Evolutionary conservation across 2,113 vertebrate species (phyloP), one percentile per base, ranked within the genome.

Genomic region (Macquaria australasica): DNA sequence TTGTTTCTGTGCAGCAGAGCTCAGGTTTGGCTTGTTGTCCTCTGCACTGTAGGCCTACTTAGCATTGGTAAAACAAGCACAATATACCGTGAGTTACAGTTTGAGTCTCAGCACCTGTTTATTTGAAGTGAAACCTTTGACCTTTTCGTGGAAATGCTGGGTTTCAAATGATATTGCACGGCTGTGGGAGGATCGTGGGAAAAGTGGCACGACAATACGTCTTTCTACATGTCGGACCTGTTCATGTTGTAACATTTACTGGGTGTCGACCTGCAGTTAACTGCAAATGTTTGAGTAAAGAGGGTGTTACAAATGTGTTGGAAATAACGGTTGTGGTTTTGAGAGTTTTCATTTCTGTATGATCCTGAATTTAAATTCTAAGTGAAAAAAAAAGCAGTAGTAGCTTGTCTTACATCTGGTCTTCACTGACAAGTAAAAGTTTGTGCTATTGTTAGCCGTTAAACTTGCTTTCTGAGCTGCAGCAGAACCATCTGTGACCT

Each of bases 111-210:
- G 25, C 43, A 66, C 68, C 64, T 82, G 64, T 70, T 56, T 66
- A 18, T 62, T 68, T 56, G 37, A 63, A 55, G 21, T 10, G 2
- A 79, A 66, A 23, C 28, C 81, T 70, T 63, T 59, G 21, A 66
- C 7, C 2, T 21, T 72, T 77, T 76, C 72, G 28, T 68, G 51
- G 68, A 87, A 83, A 56, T 16, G 71, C 23, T 77, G 73, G 58
- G 12, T 51, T 83, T 76, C 34, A 71, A 72, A 78, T 81, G 80
- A 73, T 82, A 66, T 77, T 82, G 79, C 69, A 31, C 3, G 3
- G 39, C 72, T 53, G 60, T 79, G 43, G 73, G 87, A 88, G 79
- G 78, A 62, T 81, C 81, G 67, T 93, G 91, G 93, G 90, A 93
- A 93, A 89, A 58, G 55, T 48, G 39, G 15, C 73, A 56, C 50